phyloP scores from a whole-genome alignment of 2,888 invertebrate genomes.

The Campoplex capitator region DNA sequence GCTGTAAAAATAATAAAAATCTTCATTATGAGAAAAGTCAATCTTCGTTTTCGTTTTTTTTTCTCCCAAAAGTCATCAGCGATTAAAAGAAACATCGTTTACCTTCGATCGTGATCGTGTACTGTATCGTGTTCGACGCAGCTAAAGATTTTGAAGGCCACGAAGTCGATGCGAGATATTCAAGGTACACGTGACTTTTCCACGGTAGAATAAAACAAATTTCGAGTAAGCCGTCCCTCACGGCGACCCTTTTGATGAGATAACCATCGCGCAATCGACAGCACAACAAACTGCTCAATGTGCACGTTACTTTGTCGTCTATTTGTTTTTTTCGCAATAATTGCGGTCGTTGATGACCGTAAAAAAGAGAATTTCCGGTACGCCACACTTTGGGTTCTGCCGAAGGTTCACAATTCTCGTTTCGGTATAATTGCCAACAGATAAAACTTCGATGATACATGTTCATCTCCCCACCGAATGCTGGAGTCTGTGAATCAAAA shows the following conservation, averaged over 20 bases:
- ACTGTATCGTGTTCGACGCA: conserved; percentile 83
- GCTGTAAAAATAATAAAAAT: conserved; percentile 83
- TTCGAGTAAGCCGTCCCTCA: conserved; percentile 87
- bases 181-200: conserved; percentile 90
- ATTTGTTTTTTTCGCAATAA: conserved; percentile 88
- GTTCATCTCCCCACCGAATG: conserved; percentile 84
- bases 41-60: not conserved
- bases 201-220: conserved; percentile 89
- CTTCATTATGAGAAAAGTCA: not conserved
- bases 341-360: conserved; percentile 86
- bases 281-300: conserved; percentile 88
- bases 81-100: not conserved
- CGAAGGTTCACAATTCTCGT: conserved; percentile 69
- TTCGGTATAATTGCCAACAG: conserved; percentile 82
- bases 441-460: conserved; percentile 87
- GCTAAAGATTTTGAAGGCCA: conserved; percentile 86
- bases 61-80: not conserved
- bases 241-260: conserved; percentile 85
- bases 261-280: conserved; percentile 92
- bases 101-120: conserved; percentile 85
- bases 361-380: conserved; percentile 86
- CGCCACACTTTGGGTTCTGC: conserved; percentile 76
- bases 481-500: conserved; percentile 68
- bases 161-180: conserved; percentile 87
- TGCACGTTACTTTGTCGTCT: conserved; percentile 88